phyloP scores from a whole-genome alignment of 2,797 vertebrate species.

The Xenops minutus region DNA sequence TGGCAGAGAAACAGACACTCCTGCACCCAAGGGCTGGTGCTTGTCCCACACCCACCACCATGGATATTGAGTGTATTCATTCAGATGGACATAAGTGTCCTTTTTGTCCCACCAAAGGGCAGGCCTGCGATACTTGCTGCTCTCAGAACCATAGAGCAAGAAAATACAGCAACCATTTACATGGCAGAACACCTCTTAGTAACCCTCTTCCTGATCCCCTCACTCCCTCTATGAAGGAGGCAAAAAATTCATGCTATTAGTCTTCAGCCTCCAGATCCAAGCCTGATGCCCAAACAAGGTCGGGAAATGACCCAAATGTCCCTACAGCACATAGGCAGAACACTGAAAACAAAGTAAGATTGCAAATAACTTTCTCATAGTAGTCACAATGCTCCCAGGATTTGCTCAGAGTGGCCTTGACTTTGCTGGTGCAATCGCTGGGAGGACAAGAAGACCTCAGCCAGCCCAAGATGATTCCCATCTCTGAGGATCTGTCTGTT shows the following conservation, averaged over 20 bases:
- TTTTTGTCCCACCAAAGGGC: not conserved
- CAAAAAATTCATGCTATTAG: not conserved
- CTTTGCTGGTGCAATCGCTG: not conserved
- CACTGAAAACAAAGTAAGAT: not conserved
- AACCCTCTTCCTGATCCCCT: not conserved
- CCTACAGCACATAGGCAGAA: not conserved
- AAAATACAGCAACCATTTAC: not conserved
- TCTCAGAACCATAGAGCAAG: not conserved
- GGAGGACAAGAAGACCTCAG: not conserved
- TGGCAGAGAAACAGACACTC: rapidly evolving
- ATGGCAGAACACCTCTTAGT: not conserved
- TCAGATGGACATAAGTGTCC: not conserved
- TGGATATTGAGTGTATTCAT: not conserved
- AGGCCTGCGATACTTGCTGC: not conserved
- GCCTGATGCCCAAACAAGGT: not conserved
- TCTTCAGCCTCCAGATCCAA: not conserved
- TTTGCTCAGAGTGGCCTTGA: not conserved
- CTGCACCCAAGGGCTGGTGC: rapidly evolving
- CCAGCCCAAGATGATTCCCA: not conserved
- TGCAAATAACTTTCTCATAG: not conserved
- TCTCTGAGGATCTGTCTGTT: not conserved
- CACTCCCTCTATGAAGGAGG: not conserved
- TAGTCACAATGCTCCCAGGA: not conserved
- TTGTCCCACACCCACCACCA: rapidly evolving
- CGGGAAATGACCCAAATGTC: not conserved